A percentile compares a stretch with the other conserved stretches of the same genome.
phyloP scores from a whole-genome alignment of 2,113 vertebrate species.

The Thinocorus orbignyianus region DNA sequence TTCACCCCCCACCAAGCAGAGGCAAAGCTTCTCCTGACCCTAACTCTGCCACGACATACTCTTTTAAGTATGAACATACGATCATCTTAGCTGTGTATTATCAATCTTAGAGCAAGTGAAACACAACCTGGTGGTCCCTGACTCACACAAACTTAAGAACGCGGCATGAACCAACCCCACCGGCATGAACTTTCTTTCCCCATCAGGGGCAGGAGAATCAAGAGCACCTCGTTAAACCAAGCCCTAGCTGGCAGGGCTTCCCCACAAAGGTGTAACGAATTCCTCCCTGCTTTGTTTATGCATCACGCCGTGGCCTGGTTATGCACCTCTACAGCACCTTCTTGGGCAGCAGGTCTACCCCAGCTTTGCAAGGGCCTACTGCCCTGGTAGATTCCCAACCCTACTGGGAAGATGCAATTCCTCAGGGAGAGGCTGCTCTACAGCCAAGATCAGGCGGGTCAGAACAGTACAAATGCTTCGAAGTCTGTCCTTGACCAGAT shows the following conservation, averaged over 20 bases:
- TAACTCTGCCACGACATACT: fast-evolving
- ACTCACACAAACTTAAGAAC: background rate
- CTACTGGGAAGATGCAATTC: background rate
- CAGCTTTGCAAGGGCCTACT: background rate
- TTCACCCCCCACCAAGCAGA: background rate
- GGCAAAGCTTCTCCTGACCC: background rate
- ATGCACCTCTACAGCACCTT: background rate
- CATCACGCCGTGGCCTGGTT: background rate
- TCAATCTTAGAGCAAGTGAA: background rate
- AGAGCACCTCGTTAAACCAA: background rate
- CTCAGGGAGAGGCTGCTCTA: background rate
- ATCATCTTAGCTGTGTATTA: fast-evolving
- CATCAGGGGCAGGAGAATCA: background rate
- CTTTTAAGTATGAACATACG: fast-evolving
- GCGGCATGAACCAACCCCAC: background rate
- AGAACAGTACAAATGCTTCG: background rate
- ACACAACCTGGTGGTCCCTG: fast-evolving
- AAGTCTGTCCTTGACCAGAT: constrained; percentile 40
- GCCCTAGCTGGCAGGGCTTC: constrained; percentile 17
- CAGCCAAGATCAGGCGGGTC: background rate
- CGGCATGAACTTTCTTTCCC: background rate
- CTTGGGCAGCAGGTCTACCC: background rate
- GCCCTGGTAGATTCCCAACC: background rate
- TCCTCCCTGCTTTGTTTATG: constrained; percentile 56
- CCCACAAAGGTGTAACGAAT: background rate